Conservation (phyloP, 2,888 invertebrate species). For the Nephrotoma flavescens region DNA sequence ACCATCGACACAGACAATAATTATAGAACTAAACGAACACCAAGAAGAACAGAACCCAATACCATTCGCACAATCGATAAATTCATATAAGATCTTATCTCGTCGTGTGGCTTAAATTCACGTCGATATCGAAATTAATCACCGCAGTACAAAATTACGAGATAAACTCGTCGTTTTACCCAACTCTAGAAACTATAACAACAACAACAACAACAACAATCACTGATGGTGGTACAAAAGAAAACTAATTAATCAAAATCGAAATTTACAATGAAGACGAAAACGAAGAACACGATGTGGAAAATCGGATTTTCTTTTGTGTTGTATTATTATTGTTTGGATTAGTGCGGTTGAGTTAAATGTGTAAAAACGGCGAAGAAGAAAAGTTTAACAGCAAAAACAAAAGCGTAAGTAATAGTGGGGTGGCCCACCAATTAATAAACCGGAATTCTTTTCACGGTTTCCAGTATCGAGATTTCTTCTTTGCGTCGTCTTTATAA, state of each 20-base stretch:
- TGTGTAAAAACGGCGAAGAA: not conserved
- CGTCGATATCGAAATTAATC: no score
- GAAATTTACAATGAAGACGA: not conserved
- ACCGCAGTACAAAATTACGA: no score
- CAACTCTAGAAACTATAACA: not conserved
- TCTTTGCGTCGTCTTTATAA: not conserved
- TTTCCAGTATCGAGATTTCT: not conserved
- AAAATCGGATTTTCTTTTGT: not conserved
- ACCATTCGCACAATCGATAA: not conserved
- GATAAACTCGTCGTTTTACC: not conserved
- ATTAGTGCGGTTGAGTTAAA: not conserved
- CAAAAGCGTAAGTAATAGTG: not conserved
- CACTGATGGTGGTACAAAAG: not conserved
- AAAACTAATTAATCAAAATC: not conserved
- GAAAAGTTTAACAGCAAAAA: not conserved
- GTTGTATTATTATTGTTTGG: not conserved
- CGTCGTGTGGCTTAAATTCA: not conserved
- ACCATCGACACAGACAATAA: not conserved
- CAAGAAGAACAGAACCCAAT: not conserved
- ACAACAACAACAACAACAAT: not conserved
- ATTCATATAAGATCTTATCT: not conserved
- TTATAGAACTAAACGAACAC: not conserved
- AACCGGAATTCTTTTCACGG: not conserved
- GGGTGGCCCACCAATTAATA: not conserved
- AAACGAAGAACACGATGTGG: not conserved